phyloP scores from a whole-genome alignment of 2,888 invertebrate species.

The Coleophora flavipennella region DNA sequence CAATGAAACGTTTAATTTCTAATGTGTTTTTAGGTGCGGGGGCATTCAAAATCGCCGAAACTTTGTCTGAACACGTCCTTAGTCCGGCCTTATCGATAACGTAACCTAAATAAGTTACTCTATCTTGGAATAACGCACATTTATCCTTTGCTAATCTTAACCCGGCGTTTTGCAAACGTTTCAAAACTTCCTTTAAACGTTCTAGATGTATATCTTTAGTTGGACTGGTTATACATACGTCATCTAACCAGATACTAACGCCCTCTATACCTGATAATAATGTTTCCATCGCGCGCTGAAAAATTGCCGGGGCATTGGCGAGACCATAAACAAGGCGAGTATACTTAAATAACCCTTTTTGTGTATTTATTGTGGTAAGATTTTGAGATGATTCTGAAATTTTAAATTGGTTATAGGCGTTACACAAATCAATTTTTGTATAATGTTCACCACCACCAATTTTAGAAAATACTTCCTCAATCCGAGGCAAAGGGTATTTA shows the following conservation, averaged over 20 bases:
- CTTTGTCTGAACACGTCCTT: slow-evolving; percentile 6
- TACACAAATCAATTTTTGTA: slow-evolving; percentile 11
- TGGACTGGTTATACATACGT: slow-evolving; percentile 13
- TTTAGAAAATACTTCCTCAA: too few species aligned
- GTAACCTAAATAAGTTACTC: slow-evolving; percentile 10
- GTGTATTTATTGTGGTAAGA: slow-evolving; percentile 16
- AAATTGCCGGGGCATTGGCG: slow-evolving; percentile 13
- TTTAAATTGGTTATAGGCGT: slow-evolving; percentile 14
- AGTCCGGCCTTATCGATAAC: slow-evolving; percentile 6
- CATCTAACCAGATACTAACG: slow-evolving; percentile 13
- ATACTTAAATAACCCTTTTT: slow-evolving; percentile 14
- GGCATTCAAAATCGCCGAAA: slow-evolving; percentile 5
- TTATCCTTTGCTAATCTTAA: slow-evolving; percentile 15
- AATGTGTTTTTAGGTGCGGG: slow-evolving; percentile 2
- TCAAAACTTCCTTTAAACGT: slow-evolving; percentile 7
- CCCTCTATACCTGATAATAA: slow-evolving; percentile 18
- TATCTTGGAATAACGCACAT: slow-evolving; percentile 11
- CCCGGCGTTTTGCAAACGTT: slow-evolving; percentile 8
- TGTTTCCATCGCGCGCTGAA: slow-evolving; percentile 17
- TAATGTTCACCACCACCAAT: slow-evolving; percentile 9
- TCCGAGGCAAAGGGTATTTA: slow-evolving; percentile 9
- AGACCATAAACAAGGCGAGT: slow-evolving; percentile 16
- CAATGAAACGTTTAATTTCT: slow-evolving; percentile 10
- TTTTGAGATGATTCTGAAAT: too few species aligned
- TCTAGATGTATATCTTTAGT: slow-evolving; percentile 6